A percentile compares a stretch with the other conserved stretches of the same genome.
phyloP scores from a whole-genome alignment of 64 coral and sea anemone genomes.

The Anthopleura sola region DNA sequence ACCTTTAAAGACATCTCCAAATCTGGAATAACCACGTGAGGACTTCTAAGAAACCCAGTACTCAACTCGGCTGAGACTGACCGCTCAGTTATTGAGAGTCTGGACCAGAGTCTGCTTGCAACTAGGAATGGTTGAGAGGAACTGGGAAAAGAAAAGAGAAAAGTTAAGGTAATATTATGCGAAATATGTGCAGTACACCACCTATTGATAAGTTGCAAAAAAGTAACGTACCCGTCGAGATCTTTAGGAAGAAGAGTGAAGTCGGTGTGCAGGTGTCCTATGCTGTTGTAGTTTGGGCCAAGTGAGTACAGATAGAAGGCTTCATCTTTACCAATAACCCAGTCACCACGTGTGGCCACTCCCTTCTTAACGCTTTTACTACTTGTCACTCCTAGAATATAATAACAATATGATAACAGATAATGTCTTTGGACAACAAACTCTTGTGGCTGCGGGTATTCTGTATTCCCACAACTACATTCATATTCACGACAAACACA shows the following conservation, averaged over 20 bases:
- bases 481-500: no score
- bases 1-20: conserved; percentile 72
- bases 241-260: conserved; percentile 54
- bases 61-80: conserved; percentile 47
- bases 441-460: no score
- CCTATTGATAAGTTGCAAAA: no score
- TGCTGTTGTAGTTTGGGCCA: conserved; percentile 64
- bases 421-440: no score
- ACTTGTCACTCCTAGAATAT: not conserved
- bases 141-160: not conserved
- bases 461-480: no score
- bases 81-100: conserved; percentile 67
- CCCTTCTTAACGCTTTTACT: not conserved
- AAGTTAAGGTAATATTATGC: not conserved
- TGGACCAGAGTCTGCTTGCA: conserved; percentile 69
- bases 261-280: conserved; percentile 66
- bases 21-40: conserved; percentile 77
- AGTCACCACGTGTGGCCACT: not conserved
- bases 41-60: conserved; percentile 50
- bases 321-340: conserved; percentile 69
- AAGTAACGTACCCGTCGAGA: conserved; percentile 37
- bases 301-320: conserved; percentile 78
- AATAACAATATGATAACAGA: no score
- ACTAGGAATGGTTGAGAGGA: conserved; percentile 43
- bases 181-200: no score